Conservation (phyloP, 2,888 invertebrate species). For the Pteria penguin region DNA sequence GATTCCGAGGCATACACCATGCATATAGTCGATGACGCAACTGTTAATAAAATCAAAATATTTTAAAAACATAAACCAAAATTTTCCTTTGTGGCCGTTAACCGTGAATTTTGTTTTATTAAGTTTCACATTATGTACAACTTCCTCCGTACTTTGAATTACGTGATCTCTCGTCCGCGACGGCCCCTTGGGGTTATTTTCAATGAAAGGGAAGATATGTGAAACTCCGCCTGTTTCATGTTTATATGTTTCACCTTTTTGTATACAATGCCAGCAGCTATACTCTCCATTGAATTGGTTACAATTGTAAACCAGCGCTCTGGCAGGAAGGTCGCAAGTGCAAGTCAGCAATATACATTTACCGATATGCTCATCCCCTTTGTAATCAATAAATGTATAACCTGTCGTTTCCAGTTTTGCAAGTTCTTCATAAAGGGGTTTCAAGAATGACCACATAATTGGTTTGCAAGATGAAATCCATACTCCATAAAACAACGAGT, state of each 20-base stretch:
- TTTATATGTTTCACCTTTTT: slow-evolving; percentile 23
- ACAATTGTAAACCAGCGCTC: slow-evolving; percentile 38
- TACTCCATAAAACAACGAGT: slow-evolving; percentile 14
- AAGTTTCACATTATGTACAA: neutral
- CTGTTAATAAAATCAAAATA: slow-evolving; percentile 29
- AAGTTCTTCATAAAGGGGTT: slow-evolving; percentile 9
- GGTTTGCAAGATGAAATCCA: slow-evolving; percentile 13
- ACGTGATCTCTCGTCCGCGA: neutral
- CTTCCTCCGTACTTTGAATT: neutral
- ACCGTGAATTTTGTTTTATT: too few relatives aligned
- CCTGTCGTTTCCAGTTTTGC: neutral
- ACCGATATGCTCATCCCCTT: neutral
- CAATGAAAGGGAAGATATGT: slow-evolving; percentile 7
- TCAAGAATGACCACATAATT: slow-evolving; percentile 16
- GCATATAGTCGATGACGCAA: slow-evolving; percentile 37
- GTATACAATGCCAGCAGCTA: slow-evolving; percentile 33
- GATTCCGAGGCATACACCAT: slow-evolving; percentile 32
- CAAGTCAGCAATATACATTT: slow-evolving; percentile 35
- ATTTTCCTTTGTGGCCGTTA: too few relatives aligned
- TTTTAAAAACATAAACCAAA: too few relatives aligned
- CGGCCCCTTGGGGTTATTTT: slow-evolving; percentile 5
- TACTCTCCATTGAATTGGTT: slow-evolving; percentile 30
- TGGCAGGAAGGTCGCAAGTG: slow-evolving; percentile 34
- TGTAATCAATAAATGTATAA: slow-evolving; percentile 3
- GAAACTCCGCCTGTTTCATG: slow-evolving; percentile 18